Evolutionary conservation across 2,888 invertebrate genomes (phyloP), one percentile per base, ranked within the genome.

Genomic region (Hirtodrosophila duncani): DNA sequence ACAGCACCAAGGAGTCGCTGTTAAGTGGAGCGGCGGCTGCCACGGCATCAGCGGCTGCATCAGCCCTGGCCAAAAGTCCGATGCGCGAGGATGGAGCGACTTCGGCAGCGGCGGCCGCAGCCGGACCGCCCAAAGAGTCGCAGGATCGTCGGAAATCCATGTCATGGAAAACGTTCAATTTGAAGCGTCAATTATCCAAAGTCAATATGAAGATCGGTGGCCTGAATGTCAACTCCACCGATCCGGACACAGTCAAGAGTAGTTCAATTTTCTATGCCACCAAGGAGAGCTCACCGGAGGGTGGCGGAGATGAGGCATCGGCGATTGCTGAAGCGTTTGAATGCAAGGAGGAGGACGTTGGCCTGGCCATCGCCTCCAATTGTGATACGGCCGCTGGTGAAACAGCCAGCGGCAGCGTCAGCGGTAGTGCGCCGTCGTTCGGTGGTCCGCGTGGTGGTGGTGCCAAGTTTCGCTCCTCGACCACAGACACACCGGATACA

Each of bases 141-240:
- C 86, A 88, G 60, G 84, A 85, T 41, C 87, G 92, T 57, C 89
- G 92, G 68, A 91, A 91, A 75, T 92, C 92, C 20, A 89, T 91
- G 63, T 86, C 89, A 49, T 93, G 94, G 93, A 93, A 93, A 86
- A 90, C 91, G 55, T 93, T 94, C 88, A 93, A 92, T 85, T 88
- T 94, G 53, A 94, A 94, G 86, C 91, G 94, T 71, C 94, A 94
- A 87, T 89, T 94, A 71, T 93, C 93, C 59, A 92, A 90, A 87
- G 94, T 94, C 67, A 91, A 91, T 75, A 91, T 84, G 82, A 84
- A 84, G 51, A 85, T 84, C 56, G 77, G 83, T 13, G 63, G 71
- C 6, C 58, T 74, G 9, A 82, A 77, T 68, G 71, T 81, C 42
- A 83, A 81, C n/a, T n/a, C n/a, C 44, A 67, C 71, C 65, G 86